phyloP scores from a whole-genome alignment of 37 sponge, comb jelly and placozoan species.

The Cladorhizidae sp. region DNA sequence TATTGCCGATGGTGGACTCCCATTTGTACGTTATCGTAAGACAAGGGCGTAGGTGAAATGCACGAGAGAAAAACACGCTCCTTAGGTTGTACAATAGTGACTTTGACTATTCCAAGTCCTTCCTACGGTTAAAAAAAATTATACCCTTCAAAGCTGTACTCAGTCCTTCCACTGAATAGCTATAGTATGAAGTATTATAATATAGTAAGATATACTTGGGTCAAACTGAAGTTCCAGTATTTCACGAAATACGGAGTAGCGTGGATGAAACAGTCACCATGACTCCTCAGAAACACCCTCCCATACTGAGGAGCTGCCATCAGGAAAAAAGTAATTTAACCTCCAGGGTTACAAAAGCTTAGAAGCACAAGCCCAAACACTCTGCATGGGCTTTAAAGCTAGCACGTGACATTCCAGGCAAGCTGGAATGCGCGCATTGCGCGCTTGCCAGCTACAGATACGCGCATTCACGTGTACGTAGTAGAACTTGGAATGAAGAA shows the following conservation, averaged over 20 bases:
- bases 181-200: neutral
- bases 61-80: constrained; percentile 24
- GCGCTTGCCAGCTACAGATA: neutral
- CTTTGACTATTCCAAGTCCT: constrained; percentile 16
- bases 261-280: constrained; percentile 64
- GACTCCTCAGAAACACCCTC: constrained; percentile 27
- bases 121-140: neutral
- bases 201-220: constrained; percentile 2
- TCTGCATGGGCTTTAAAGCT: neutral
- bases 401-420: too few species aligned
- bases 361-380: neutral
- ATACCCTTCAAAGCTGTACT: neutral
- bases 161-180: too few species aligned
- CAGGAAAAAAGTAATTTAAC: neutral
- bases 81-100: constrained; percentile 1
- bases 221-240: constrained; percentile 24
- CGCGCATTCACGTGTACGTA: neutral
- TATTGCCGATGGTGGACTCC: constrained; percentile 15
- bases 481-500: neutral
- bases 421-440: neutral
- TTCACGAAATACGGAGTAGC: constrained; percentile 24
- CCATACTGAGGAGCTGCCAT: constrained; percentile 18
- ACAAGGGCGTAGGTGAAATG: constrained; percentile 28
- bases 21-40: constrained; percentile 13
- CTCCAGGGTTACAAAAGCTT: neutral